Percentiles rank a stretch among this genome's conserved stretches.
phyloP scores from a whole-genome alignment of 2,888 invertebrate species.

The Calameuta filiformis region DNA sequence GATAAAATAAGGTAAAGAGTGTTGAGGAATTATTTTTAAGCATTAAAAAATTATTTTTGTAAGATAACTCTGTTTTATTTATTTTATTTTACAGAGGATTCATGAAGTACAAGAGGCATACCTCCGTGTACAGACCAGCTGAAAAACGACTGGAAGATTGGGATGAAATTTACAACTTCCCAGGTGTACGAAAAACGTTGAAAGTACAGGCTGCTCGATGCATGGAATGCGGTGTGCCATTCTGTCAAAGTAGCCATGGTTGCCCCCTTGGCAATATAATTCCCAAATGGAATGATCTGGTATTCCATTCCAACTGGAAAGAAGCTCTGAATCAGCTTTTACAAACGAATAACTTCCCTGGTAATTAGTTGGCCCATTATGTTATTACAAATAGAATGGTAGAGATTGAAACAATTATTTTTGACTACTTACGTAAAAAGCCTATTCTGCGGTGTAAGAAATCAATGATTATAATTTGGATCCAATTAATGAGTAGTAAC shows the following conservation, averaged over 20 bases:
- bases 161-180: constrained; percentile 95
- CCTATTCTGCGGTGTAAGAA: not conserved
- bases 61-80: not conserved
- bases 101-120: constrained; percentile 94
- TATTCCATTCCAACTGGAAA: constrained; percentile 94
- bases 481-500: constrained; percentile 51
- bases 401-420: too few relatives aligned
- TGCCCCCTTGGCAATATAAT: constrained; percentile 99
- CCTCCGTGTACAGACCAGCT: constrained; percentile 85
- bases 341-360: constrained; percentile 99
- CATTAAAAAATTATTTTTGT: constrained; percentile 3
- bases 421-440: not conserved
- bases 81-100: constrained; percentile 77
- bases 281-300: constrained; percentile 98
- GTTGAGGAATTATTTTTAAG: constrained; percentile 66
- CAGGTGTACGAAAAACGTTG: constrained; percentile 88
- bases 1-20: constrained; percentile 85
- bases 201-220: constrained; percentile 93
- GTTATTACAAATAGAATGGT: too few relatives aligned
- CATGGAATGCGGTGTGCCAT: constrained; percentile 99
- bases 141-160: constrained; percentile 91
- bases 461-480: constrained; percentile 51
- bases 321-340: constrained; percentile 92
- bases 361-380: constrained; percentile 40
- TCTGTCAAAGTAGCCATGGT: constrained; percentile 94